These are phyloP conservation scores for Raphicerus campestris DNA, from an alignment of 2,113 vertebrate species.

Conservation along the genomic window DNA sequence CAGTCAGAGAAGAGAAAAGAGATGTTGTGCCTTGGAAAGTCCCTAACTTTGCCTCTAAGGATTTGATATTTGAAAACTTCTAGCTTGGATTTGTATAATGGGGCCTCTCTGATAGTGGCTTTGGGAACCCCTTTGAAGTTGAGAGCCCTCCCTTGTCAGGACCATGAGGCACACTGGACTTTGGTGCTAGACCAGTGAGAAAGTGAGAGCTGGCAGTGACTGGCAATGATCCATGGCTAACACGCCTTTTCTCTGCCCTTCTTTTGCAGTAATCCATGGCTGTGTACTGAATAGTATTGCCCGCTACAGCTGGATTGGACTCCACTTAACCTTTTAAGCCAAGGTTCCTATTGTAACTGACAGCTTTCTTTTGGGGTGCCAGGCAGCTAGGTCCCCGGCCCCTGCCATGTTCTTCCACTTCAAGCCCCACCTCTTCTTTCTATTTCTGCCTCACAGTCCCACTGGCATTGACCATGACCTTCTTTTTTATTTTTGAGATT, in stretches of 20 bases:
- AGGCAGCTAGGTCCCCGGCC: slow-evolving; percentile 71
- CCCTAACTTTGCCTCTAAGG: not conserved
- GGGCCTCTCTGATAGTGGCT: not conserved
- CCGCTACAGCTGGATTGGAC: slow-evolving; percentile 88
- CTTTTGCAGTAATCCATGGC: slow-evolving; percentile 99
- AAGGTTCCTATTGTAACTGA: slow-evolving; percentile 81
- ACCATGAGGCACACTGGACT: not conserved
- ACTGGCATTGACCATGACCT: slow-evolving; percentile 42
- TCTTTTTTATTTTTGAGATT: not conserved
- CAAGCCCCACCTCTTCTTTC: slow-evolving; percentile 54
- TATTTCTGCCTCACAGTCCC: slow-evolving; percentile 40
- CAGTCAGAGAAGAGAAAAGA: not conserved
- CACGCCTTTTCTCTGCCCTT: slow-evolving; percentile 86
- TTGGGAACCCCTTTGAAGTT: slow-evolving; percentile 14
- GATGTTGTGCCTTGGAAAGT: not conserved
- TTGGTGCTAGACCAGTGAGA: slow-evolving; percentile 34
- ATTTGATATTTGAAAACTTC: not conserved
- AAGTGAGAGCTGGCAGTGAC: slow-evolving; percentile 14
- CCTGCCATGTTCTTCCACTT: slow-evolving; percentile 59
- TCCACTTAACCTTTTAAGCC: slow-evolving; percentile 85
- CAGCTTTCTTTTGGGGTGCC: slow-evolving; percentile 78
- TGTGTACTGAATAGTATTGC: slow-evolving; percentile 97
- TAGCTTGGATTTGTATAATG: not conserved
- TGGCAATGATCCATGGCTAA: slow-evolving; percentile 80
- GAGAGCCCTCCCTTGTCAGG: not conserved